Evolutionary conservation across 2,113 vertebrate species (phyloP).

Genomic region (Gymnobelideus leadbeateri): DNA sequence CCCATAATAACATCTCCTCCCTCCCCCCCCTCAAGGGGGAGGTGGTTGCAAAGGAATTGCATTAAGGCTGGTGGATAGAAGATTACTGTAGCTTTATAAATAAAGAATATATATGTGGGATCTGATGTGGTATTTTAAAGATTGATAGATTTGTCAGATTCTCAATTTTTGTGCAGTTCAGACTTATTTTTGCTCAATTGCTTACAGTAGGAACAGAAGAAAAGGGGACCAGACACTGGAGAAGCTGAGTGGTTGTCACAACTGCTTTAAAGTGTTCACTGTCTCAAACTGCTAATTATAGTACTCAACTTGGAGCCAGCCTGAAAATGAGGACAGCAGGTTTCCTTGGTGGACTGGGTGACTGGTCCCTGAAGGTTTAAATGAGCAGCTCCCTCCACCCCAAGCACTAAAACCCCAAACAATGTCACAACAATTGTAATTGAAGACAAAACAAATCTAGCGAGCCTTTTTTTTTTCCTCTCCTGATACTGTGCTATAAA

Average conservation of each 20-base stretch:
- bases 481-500: background rate
- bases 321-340: conserved; percentile 69
- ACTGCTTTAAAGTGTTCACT: conserved; percentile 49
- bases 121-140: conserved; percentile 77
- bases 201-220: conserved; percentile 41
- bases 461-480: conserved; percentile 35
- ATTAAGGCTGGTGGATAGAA: conserved; percentile 47
- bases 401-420: background rate
- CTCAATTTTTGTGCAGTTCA: conserved; percentile 70
- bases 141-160: conserved; percentile 79
- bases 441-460: conserved; percentile 42
- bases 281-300: conserved; percentile 71
- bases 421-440: background rate
- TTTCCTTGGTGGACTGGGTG: conserved; percentile 41
- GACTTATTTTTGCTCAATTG: conserved; percentile 55
- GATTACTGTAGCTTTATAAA: conserved; percentile 71
- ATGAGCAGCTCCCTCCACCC: background rate
- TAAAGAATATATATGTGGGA: conserved; percentile 77
- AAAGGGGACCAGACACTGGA: background rate
- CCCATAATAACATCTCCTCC: background rate
- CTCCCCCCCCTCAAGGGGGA: background rate
- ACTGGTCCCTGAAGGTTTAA: conserved; percentile 53
- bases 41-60: conserved; percentile 54
- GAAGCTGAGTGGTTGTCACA: conserved; percentile 48
- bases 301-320: conserved; percentile 41